Base-by-base conservation (phyloP, 2,113 vertebrate species). In the Mormyrus lacerda region DNA sequence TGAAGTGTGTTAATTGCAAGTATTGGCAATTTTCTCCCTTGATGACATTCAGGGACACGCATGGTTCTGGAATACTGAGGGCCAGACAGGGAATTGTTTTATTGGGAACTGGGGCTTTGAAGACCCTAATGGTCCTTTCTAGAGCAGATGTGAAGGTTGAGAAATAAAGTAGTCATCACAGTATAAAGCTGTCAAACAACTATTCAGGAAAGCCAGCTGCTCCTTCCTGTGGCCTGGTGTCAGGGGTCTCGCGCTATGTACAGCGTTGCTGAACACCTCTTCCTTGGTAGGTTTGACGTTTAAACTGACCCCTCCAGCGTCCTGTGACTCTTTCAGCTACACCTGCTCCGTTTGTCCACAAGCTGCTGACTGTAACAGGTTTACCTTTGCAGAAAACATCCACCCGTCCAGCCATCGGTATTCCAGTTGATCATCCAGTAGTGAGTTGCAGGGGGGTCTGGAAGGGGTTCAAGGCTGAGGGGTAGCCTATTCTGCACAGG, bases 101-200 rank as follows among this genome's bases (percentile, higher is more conserved):
- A 76, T 88, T 31, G 65, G 27, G 65, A 79, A 65, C 24, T 24
- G 42, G 11, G 11, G 10, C 88, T 88, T 88, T 88, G 88, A 88
- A 88, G 61, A 35, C 27, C 27, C 88, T 88, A 88, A 88, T 79
- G 88, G 65, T 27, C 17, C 45, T 31, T 76, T 88, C 65, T 45
- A 45, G 55, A 88, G 65, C 61, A 88, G 88, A 76, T 88, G 88
- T 88, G 88, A 88, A 73, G 88, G 69, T 31, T 47, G 65, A 88
- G 88, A 47, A 76, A 88, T 88, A 76, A 88, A 88, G 55, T 48
- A 50, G 65, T 79, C 88, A 35, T 73, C 88, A 88, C 58, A 24
- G 88, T 88, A 58, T 88, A 88, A 88, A 88, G 73, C 88, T 88
- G 88, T 88, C 88, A 88, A 50, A 48, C 88, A 88, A 76, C 65